Conservation (phyloP, 2,113 vertebrate species). For the Ochotona curzoniae region DNA sequence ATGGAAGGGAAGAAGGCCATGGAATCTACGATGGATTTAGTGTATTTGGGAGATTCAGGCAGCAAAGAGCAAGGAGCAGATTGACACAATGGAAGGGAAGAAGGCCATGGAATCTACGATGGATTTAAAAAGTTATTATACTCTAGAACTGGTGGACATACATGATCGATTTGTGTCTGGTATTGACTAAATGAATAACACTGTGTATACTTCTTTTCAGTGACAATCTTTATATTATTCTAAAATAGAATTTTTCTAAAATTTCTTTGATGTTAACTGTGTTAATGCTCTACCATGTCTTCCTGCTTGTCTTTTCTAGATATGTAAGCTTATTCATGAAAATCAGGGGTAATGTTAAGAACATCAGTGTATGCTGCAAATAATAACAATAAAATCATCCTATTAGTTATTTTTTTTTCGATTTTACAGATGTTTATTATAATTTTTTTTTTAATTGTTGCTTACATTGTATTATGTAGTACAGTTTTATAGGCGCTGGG, state of each 20-base stretch:
- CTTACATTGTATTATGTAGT: too few relatives aligned
- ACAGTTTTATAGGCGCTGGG: too few relatives aligned
- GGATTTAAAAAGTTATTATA: not conserved
- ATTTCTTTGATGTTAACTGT: not conserved
- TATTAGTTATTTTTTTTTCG: too few relatives aligned
- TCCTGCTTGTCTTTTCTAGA: not conserved
- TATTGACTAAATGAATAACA: not conserved
- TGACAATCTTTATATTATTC: not conserved
- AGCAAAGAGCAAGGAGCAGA: not conserved
- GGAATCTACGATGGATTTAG: too few relatives aligned
- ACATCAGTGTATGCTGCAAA: not conserved
- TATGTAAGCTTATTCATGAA: not conserved
- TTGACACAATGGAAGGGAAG: too few relatives aligned
- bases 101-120: rapidly evolving
- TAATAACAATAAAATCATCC: not conserved
- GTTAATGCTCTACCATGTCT: not conserved
- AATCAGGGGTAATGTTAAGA: not conserved
- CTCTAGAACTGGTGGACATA: not conserved
- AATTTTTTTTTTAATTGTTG: too few relatives aligned
- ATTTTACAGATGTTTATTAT: too few relatives aligned
- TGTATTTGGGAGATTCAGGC: not conserved
- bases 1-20: too few relatives aligned
- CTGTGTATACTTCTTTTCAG: not conserved
- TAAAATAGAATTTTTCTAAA: not conserved
- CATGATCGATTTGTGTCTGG: not conserved